Evolutionary conservation across 2,113 vertebrate species (phyloP).

Genomic region (Opisthocomus hoazin): DNA sequence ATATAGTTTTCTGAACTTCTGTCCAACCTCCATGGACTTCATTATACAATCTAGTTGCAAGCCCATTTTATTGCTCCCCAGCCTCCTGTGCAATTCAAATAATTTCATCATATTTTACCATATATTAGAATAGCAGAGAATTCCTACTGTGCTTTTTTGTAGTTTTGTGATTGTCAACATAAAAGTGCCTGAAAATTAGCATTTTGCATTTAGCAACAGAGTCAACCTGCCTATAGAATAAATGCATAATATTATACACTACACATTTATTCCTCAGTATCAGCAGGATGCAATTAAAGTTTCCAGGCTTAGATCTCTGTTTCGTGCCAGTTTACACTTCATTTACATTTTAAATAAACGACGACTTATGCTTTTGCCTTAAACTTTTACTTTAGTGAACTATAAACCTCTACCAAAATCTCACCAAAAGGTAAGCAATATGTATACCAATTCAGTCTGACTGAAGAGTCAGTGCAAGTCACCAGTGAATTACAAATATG

Average conservation of each 20-base stretch:
- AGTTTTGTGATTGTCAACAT: neutral
- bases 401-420: neutral
- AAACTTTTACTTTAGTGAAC: neutral
- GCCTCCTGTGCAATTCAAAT: conserved; percentile 35
- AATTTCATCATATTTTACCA: neutral
- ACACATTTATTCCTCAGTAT: neutral
- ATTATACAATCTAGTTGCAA: neutral
- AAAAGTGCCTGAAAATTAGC: neutral
- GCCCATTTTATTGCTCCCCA: neutral
- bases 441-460: neutral
- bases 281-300: neutral
- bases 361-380: neutral
- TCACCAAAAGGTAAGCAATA: neutral
- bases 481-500: neutral
- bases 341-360: neutral
- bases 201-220: neutral
- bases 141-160: neutral
- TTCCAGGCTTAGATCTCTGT: neutral
- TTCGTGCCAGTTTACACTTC: neutral
- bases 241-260: neutral
- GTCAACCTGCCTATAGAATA: neutral
- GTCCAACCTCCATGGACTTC: neutral
- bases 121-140: neutral
- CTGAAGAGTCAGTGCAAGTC: neutral
- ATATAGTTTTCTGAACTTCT: neutral